phyloP scores from a whole-genome alignment of 1,140 invertebrate species.

The Caerostris extrusa region DNA sequence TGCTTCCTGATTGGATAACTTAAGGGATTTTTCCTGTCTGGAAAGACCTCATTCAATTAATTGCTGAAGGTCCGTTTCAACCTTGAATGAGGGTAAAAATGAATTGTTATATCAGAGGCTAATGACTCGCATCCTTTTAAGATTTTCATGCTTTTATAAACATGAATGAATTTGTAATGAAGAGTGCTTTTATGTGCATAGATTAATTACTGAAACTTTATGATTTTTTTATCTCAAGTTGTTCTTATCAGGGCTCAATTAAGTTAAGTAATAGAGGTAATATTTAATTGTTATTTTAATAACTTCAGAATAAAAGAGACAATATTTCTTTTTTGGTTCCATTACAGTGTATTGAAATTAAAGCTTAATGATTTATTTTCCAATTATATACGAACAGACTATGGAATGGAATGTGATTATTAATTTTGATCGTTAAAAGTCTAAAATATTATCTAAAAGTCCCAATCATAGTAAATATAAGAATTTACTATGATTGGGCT shows the following conservation, averaged over 20 bases:
- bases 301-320: not conserved
- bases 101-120: not conserved
- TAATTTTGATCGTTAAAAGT: too few relatives aligned
- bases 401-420: too few relatives aligned
- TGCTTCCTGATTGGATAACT: constrained; percentile 51
- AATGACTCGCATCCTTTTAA: constrained; percentile 32
- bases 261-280: not conserved
- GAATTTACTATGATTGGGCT: too few relatives aligned
- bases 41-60: not conserved
- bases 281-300: not conserved
- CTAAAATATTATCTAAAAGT: too few relatives aligned
- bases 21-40: not conserved
- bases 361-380: too few relatives aligned
- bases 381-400: too few relatives aligned
- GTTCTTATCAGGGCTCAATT: not conserved
- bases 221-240: not conserved
- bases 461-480: too few relatives aligned
- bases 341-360: too few relatives aligned
- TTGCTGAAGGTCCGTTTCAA: not conserved
- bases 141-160: not conserved
- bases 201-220: not conserved
- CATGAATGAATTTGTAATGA: not conserved
- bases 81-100: constrained; percentile 12
- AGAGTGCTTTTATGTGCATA: not conserved
- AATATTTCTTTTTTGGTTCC: not conserved